These are phyloP conservation scores for Tetragnatha montana DNA, from an alignment of 2,888 invertebrate genomes.

Conservation along the genomic window DNA sequence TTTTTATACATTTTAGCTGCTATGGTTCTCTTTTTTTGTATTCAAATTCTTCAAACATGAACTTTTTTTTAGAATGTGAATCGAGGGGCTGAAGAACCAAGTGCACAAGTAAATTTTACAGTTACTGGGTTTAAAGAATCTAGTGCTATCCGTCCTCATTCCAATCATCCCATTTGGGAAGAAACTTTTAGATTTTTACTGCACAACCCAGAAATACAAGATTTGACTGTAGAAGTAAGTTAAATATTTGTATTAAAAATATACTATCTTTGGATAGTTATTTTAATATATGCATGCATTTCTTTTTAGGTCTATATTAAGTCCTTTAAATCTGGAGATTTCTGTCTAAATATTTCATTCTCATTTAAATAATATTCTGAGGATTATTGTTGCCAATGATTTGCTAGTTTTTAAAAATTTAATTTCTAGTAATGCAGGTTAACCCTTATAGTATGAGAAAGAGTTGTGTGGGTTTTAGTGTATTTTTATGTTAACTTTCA, in stretches of 20 bases:
- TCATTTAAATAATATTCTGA: not conserved
- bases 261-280: no score
- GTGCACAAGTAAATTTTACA: conserved; percentile 87
- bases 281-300: not conserved
- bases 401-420: conserved; percentile 8
- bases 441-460: no score
- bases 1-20: not conserved
- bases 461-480: no score
- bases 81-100: conserved; percentile 80
- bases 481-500: no score
- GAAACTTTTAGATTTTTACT: conserved; percentile 95
- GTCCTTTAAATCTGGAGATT: not conserved
- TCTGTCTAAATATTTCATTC: not conserved
- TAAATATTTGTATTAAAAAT: not conserved
- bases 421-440: not conserved
- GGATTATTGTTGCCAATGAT: not conserved
- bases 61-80: conserved; percentile 74
- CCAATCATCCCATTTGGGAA: conserved; percentile 92
- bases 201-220: conserved; percentile 91
- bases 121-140: conserved; percentile 83
- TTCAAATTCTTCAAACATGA: no score
- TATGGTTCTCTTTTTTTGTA: not conserved
- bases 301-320: not conserved
- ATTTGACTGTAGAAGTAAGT: conserved; percentile 86
- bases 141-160: conserved; percentile 69